phyloP scores from a whole-genome alignment of 2,113 vertebrate genomes.

The Limnothrissa miodon region DNA sequence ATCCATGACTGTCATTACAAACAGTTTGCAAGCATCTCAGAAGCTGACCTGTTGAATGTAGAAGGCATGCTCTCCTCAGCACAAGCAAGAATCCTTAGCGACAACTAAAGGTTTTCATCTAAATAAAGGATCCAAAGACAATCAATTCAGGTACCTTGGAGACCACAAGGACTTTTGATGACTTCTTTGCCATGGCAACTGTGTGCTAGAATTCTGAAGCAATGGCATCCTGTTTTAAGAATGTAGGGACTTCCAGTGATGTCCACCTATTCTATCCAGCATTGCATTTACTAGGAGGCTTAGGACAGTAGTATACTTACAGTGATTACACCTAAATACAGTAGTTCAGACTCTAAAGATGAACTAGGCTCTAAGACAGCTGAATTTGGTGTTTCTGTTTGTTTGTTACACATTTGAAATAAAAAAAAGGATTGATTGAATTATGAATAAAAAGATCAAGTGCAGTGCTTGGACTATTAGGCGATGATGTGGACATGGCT shows the following conservation, averaged over 20 bases:
- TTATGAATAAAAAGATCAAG: too few relatives aligned
- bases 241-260: slow-evolving; percentile 61
- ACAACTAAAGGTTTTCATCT: slow-evolving; percentile 79
- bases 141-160: slow-evolving; percentile 79
- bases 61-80: slow-evolving; percentile 27
- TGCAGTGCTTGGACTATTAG: too few relatives aligned
- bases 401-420: too few relatives aligned
- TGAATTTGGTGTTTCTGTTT: too few relatives aligned
- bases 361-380: too few relatives aligned
- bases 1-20: not conserved
- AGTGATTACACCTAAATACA: not conserved
- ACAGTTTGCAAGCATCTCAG: not conserved
- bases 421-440: too few relatives aligned
- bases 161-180: slow-evolving; percentile 78
- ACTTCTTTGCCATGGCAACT: slow-evolving; percentile 81
- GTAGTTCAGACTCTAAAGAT: too few relatives aligned
- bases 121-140: slow-evolving; percentile 80
- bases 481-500: too few relatives aligned
- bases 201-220: slow-evolving; percentile 71
- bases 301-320: not conserved
- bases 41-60: slow-evolving; percentile 29
- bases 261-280: not conserved
- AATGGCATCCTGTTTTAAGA: slow-evolving; percentile 71
- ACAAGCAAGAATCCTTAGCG: slow-evolving; percentile 57
- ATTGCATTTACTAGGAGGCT: not conserved